Percentiles rank a stretch among this genome's conserved stretches.
phyloP scores from a whole-genome alignment of 2,797 vertebrate species.

The Micropoecilia bifurca region DNA sequence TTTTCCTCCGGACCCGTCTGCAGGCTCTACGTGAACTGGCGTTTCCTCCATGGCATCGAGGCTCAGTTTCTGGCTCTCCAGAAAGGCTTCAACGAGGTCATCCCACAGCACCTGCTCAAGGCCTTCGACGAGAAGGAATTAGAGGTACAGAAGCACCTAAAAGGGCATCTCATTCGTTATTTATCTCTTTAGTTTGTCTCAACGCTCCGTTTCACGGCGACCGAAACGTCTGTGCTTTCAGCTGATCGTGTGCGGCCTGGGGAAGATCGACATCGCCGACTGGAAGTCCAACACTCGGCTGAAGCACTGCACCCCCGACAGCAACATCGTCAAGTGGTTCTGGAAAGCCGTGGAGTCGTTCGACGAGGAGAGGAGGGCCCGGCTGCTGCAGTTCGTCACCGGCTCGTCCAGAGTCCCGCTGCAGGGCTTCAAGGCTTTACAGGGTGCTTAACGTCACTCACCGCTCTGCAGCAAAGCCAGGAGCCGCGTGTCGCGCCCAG shows the following conservation, averaged over 20 bases:
- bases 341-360: slow-evolving; percentile 98
- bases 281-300: slow-evolving; percentile 97
- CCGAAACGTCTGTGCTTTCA: slow-evolving; percentile 47
- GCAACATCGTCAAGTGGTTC: slow-evolving; percentile 98
- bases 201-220: background rate
- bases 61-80: slow-evolving; percentile 97
- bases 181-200: background rate
- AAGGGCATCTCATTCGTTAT: background rate
- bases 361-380: slow-evolving; percentile 93
- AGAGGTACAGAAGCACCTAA: slow-evolving; percentile 82
- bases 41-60: slow-evolving; percentile 96
- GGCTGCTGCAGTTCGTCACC: slow-evolving; percentile 96
- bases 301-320: slow-evolving; percentile 97
- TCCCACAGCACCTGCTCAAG: slow-evolving; percentile 97
- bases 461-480: background rate
- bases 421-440: slow-evolving; percentile 97
- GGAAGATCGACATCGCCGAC: slow-evolving; percentile 96
- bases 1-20: background rate
- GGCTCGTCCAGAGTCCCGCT: slow-evolving; percentile 96
- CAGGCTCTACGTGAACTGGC: slow-evolving; percentile 91
- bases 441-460: slow-evolving; percentile 81
- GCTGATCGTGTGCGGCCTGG: slow-evolving; percentile 97
- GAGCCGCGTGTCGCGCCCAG: background rate
- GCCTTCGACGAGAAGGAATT: slow-evolving; percentile 98
- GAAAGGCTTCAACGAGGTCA: slow-evolving; percentile 99